These are phyloP conservation scores for Cactoblastis cactorum DNA, from an alignment of 2,888 invertebrate species.

Conservation along the genomic window DNA sequence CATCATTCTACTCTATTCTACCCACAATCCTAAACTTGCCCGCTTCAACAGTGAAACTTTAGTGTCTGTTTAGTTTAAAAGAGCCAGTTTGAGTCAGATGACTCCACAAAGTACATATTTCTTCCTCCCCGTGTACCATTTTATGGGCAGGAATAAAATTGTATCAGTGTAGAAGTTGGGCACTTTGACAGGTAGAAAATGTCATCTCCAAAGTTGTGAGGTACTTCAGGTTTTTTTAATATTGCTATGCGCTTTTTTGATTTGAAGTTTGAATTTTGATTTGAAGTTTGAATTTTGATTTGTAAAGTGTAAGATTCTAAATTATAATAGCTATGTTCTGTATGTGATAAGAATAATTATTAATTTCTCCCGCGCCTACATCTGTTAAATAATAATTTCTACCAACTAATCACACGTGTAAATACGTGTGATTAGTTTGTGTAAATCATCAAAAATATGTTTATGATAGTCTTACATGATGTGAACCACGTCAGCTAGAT, in stretches of 20 bases:
- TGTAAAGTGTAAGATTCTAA: no score
- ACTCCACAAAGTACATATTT: conserved; percentile 59
- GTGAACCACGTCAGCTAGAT: no score
- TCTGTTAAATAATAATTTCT: no score
- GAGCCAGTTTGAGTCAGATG: conserved; percentile 55
- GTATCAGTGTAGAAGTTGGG: conserved; percentile 18
- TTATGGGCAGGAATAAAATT: conserved; percentile 39
- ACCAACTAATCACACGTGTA: no score
- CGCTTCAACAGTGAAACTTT: conserved; percentile 44
- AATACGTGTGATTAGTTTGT: no score
- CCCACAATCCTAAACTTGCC: conserved; percentile 18
- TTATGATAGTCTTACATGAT: no score
- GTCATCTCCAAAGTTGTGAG: neutral
- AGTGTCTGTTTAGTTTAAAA: conserved; percentile 61
- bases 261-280: neutral
- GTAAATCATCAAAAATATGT: no score
- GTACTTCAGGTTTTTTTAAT: neutral
- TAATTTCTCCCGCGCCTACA: no score
- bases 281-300: neutral
- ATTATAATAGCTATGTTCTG: no score
- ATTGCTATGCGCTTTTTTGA: neutral
- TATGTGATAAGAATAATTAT: no score
- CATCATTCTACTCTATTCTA: neutral
- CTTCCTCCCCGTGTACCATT: conserved; percentile 25
- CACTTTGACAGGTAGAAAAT: conserved; percentile 22